Percentiles rank a stretch among this genome's conserved stretches.
Evolutionary conservation across 2,888 invertebrate genomes (phyloP).

Genomic region (Bimastos eiseni): DNA sequence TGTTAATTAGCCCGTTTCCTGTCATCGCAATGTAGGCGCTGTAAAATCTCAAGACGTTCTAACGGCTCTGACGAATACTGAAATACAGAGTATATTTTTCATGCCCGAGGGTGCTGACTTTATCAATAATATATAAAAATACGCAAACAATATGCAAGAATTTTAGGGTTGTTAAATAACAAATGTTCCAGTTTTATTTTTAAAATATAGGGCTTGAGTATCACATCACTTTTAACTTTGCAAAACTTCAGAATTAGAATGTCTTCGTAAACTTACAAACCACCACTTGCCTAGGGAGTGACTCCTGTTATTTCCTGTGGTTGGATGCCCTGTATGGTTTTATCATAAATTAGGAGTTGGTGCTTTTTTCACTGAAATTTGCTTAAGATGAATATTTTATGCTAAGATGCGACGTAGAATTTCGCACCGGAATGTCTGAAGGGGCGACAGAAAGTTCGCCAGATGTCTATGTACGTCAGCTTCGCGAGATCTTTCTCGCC

Average conservation of each 20-base stretch:
- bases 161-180: background rate
- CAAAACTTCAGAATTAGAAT: background rate
- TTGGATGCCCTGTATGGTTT: background rate
- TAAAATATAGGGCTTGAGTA: no score
- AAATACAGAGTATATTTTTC: background rate
- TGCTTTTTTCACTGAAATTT: background rate
- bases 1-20: no score
- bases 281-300: background rate
- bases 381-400: background rate
- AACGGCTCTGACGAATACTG: background rate
- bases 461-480: slow-evolving; percentile 19
- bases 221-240: background rate
- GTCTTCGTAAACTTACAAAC: background rate
- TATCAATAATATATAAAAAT: background rate
- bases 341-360: background rate
- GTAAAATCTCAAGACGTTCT: no score
- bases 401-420: background rate
- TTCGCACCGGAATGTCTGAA: slow-evolving; percentile 18
- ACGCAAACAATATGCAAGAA: background rate
- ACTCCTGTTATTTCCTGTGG: background rate
- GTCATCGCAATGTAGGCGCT: no score
- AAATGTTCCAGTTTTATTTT: background rate
- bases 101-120: background rate
- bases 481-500: slow-evolving; percentile 21
- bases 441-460: background rate